Base-by-base conservation (phyloP, 2,113 vertebrate genomes). In the Strigops habroptila region DNA sequence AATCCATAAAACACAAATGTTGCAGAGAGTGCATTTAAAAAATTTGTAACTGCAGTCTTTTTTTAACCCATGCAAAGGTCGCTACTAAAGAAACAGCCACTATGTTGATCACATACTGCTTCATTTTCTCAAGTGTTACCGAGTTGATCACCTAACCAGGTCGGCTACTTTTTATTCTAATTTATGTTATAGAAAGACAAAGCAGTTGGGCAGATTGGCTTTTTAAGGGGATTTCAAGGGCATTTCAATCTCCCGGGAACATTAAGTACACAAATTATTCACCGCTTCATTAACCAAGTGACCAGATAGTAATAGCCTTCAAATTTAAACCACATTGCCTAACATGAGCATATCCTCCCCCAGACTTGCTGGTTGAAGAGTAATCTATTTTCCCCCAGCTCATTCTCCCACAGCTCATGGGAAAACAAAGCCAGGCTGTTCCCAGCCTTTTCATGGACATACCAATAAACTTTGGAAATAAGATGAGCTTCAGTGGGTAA, bases 381-480 rank as follows among this genome's bases (percentile, higher is more conserved):
- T 90, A 78, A 91, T 68, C 86, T 49, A n/a, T 80, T 91, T 59
- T 80, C 83, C 68, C 78, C 44, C 94, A 49, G 62, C 30, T 86
- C 60, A 63, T 44, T 63, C 75, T 90, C 89, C 63, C 43, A 57
- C 41, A 89, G 82, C 63, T 93, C 94, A 78, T 88, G 95, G 82
- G 95, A 95, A 97, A 92, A 91, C 76, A 96, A 89, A 93, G 73
- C 76, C 76, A 95, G 39, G 52, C 86, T 93, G 77, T 94, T 96
- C 94, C 77, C 93, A 96, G 90, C 51, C 91, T 86, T 90, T 73
- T 27, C 55, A 80, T 14, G 48, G 62, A 90, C 71, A 91, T 51
- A 82, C 37, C 91, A 95, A 41, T 25, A 70, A 76, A 18, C 60
- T 94, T 12, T 86, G 73, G 78, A 95, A 94, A 49, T 30, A 80